Base-by-base conservation (phyloP, 37 sponge, comb jelly and placozoan species). In the Spongilla lacustris region DNA sequence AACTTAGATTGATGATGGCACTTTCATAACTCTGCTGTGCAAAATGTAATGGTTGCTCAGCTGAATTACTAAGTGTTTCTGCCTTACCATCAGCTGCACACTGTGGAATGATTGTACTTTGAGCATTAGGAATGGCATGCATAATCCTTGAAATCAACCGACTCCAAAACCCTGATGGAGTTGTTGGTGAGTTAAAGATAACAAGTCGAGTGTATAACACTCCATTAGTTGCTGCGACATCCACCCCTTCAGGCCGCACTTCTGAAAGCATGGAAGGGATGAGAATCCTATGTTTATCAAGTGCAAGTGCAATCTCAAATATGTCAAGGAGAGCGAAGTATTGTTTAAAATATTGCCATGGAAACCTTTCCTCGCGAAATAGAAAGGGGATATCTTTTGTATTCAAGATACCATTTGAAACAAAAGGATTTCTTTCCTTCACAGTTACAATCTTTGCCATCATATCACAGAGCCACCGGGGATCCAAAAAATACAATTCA, bases 381-480 rank as follows among this genome's bases (percentile, higher is more conserved):
- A 95, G 75, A 30, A 87, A 22, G 2, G 96, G 93, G 22, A 95
- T 81, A 74, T 84, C 75, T 4, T 49, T 81, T 11, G 76, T 48
- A 58, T 77, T 48, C 17, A 92, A 80, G 26, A 95, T 92, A 26
- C 95, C 94, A 32, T 92, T 92, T 48, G 71, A 83, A 21, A 96
- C 86, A 82, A 83, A 96, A 0, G 92, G 95, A 75, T 93, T 96
- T 75, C 73, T 81, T 78, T 92, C 92, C n/a, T 89, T 85, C 74
- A 96, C 86, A 22, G 94, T 94, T 2, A 96, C 88, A 0, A 96
- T 81, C 17, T 86, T 91, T 21, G 94, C 88, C 92, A 96, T 96
- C 90, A 96, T 91, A 68, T 96, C 90, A 68, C 92, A 93, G 27
- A 96, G 92, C 97, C 97, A 96, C 36, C 87, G 90, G n/a, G 97